phyloP scores from a whole-genome alignment of 2,113 vertebrate species.

The Micronisus gabar region DNA sequence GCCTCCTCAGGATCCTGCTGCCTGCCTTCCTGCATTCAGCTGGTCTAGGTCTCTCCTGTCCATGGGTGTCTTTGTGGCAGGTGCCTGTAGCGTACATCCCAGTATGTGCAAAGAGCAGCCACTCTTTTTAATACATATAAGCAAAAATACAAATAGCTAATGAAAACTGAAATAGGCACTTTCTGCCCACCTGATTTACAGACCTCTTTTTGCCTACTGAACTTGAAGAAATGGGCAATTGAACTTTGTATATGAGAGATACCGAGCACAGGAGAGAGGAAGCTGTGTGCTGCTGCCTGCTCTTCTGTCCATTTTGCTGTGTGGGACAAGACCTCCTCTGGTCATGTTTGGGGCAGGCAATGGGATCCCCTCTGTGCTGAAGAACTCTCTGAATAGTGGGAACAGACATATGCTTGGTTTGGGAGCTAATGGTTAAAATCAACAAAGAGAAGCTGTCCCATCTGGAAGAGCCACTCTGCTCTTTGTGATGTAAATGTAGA shows the following conservation, averaged over 20 bases:
- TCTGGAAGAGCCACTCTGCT: not conserved
- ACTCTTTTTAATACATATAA: not conserved
- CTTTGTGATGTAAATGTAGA: conserved; percentile 48
- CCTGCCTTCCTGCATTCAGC: not conserved
- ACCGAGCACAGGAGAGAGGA: not conserved
- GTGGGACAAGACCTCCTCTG: not conserved
- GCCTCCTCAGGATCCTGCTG: not conserved
- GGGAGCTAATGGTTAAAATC: not conserved
- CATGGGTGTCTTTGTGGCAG: not conserved
- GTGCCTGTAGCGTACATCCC: not conserved
- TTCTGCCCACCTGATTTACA: not conserved
- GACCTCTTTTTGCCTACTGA: not conserved
- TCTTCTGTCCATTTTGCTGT: not conserved
- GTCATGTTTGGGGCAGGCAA: no score
- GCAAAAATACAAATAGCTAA: not conserved
- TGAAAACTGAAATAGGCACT: not conserved
- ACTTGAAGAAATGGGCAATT: not conserved
- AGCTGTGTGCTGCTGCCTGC: not conserved
- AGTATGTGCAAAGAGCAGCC: not conserved
- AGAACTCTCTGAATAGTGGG: not conserved
- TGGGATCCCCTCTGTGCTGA: not conserved
- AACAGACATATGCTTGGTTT: not conserved
- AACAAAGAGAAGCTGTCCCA: not conserved
- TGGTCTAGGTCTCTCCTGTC: not conserved
- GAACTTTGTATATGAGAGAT: not conserved